A percentile compares a stretch with the other conserved stretches of the same genome.
phyloP scores from a whole-genome alignment of 1,140 invertebrate genomes.

The Pantala flavescens region DNA sequence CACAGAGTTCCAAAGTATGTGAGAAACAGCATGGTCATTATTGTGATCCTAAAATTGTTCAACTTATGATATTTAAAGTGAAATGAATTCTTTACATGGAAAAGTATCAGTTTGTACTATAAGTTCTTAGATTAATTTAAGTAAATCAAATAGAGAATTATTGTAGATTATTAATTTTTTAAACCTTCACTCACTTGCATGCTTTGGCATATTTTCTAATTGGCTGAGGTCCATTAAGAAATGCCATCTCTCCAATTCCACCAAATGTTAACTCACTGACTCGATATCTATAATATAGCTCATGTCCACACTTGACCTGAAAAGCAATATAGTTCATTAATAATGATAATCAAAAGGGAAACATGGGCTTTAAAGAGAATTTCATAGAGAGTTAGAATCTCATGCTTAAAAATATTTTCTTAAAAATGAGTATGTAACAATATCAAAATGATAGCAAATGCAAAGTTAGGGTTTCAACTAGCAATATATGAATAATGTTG shows the following conservation, averaged over 20 bases:
- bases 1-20: conserved; percentile 76
- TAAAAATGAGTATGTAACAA: too few species aligned
- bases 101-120: conserved; percentile 16
- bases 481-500: too few species aligned
- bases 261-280: conserved; percentile 63
- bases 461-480: too few species aligned
- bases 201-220: conserved; percentile 37
- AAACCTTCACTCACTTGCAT: too few species aligned
- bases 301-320: conserved; percentile 64
- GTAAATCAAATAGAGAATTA: not conserved
- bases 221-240: conserved; percentile 57
- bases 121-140: not conserved
- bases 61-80: conserved; percentile 21
- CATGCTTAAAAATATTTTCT: too few species aligned
- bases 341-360: too few species aligned
- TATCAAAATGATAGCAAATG: too few species aligned
- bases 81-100: conserved; percentile 33
- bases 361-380: too few species aligned
- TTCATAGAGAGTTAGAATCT: too few species aligned
- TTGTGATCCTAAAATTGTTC: conserved; percentile 40
- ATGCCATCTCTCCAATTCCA: conserved; percentile 61
- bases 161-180: too few species aligned
- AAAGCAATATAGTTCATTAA: conserved; percentile 65
- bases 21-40: conserved; percentile 52
- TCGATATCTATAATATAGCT: conserved; percentile 56